phyloP scores from a whole-genome alignment of 2,113 vertebrate species.

The Pelusios castaneus region DNA sequence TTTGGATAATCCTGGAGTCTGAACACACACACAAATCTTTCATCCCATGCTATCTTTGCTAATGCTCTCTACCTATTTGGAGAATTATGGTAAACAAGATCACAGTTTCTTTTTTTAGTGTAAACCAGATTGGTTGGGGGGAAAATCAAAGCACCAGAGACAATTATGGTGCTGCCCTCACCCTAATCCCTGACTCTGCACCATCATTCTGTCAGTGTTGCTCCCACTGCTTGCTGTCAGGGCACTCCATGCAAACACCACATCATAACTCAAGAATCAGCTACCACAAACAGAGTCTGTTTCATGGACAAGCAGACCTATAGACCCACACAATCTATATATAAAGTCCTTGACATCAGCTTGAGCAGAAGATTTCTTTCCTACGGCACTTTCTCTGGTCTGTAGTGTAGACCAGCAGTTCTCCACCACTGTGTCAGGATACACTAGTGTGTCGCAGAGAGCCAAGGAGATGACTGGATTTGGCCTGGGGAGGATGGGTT shows the following conservation, averaged over 20 bases:
- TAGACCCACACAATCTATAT: not conserved
- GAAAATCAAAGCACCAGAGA: not conserved
- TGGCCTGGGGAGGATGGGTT: no score
- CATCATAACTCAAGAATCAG: not conserved
- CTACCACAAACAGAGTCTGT: not conserved
- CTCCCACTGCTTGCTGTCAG: not conserved
- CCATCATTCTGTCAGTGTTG: not conserved
- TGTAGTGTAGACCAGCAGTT: no score
- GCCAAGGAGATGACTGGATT: no score
- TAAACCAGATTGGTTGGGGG: not conserved
- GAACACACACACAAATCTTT: not conserved
- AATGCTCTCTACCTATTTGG: not conserved
- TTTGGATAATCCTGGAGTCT: slow-evolving; percentile 20
- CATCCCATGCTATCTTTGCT: not conserved
- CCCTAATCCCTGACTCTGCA: not conserved
- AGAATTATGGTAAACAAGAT: not conserved
- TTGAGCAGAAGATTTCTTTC: not conserved
- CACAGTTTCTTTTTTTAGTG: not conserved
- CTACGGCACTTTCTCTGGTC: not conserved
- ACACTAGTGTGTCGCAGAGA: no score
- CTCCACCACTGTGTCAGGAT: no score
- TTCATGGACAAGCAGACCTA: not conserved
- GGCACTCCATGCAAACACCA: not conserved
- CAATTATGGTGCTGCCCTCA: not conserved
- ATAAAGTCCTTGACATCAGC: not conserved